Base-by-base conservation (phyloP, 2,113 vertebrate genomes). In the Nerophis lumbriciformis region DNA sequence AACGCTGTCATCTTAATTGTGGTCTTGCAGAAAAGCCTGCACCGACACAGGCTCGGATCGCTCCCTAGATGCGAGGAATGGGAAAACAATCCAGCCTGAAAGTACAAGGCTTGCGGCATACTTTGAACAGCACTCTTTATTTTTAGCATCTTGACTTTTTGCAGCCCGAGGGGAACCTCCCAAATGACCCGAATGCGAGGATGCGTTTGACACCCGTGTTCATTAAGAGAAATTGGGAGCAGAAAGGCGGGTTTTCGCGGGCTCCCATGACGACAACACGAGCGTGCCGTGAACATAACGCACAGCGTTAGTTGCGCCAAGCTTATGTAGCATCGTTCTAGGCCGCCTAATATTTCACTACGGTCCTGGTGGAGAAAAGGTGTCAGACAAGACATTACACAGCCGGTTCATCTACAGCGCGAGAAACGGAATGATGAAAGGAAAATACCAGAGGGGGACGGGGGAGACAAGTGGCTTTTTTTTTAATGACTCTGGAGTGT, bases 121-220 rank as follows among this genome's bases (percentile, higher is more conserved):
- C 66, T 68, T 77, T 80, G 16, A 53, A 50, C 61, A 51, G 54
- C 49, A 45, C 70, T 79, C 70, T 80, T 39, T 88, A 88, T 86
- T 88, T 89, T 86, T 88, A 86, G 81, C 59, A 77, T 75, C 76
- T 72, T 85, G 80, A 80, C 80, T 86, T 81, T 80, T 82, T 71
- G 59, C 59, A 65, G 55, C 73, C 57, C 47, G 28, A 48, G 66
- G 77, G 65, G 65, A 80, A 68, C 77, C 72, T 88, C 86, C 86
- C 88, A 80, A 73, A 83, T 84, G 85, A 78, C 72, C 81, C 48
- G 55, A 66, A 81, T 77, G 53, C 76, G 78, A 81, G 77, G 82
- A 82, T 65, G 67, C 73, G 70, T 80, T 75, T 89, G 87, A 90
- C 88, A 90, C 83, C 75, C 80, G 83, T 82, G 83, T 86, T 90